These are phyloP conservation scores for Megalops cyprinoides DNA, from an alignment of 2,797 vertebrate species.

Conservation along the genomic window DNA sequence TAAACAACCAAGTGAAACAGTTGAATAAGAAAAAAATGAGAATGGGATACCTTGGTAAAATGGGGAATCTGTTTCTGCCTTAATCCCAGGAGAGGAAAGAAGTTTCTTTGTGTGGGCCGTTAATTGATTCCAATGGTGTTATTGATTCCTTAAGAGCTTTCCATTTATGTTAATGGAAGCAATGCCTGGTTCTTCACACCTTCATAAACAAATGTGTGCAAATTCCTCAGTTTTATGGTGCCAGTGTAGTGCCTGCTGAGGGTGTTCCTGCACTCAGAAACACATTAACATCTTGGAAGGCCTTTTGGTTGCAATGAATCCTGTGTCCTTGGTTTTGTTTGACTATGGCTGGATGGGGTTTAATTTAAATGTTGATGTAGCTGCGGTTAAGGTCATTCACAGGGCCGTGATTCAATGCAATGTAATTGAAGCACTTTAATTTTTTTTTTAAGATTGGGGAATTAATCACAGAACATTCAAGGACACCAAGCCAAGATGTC, in stretches of 20 bases:
- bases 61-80: slow-evolving; percentile 46
- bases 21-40: slow-evolving; percentile 24
- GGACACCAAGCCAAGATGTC: slow-evolving; percentile 80
- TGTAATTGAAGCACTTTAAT: slow-evolving; percentile 77
- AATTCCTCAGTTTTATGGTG: slow-evolving; percentile 56
- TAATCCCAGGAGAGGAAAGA: slow-evolving; percentile 59
- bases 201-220: slow-evolving; percentile 63
- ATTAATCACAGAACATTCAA: slow-evolving; percentile 77
- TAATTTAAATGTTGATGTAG: slow-evolving; percentile 77
- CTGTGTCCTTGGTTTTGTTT: slow-evolving; percentile 46
- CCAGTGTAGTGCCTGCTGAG: slow-evolving; percentile 16
- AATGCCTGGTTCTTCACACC: slow-evolving; percentile 63
- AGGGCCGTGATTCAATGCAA: slow-evolving; percentile 66
- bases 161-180: slow-evolving; percentile 69
- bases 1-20: slow-evolving; percentile 53
- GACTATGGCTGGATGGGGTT: slow-evolving; percentile 72
- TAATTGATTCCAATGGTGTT: slow-evolving; percentile 82
- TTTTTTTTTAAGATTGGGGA: slow-evolving; percentile 69
- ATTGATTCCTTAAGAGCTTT: slow-evolving; percentile 88
- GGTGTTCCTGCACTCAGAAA: slow-evolving; percentile 24
- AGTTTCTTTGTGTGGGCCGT: slow-evolving; percentile 61
- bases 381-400: slow-evolving; percentile 72
- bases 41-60: slow-evolving; percentile 19
- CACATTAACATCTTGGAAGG: slow-evolving; percentile 33
- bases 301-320: slow-evolving; percentile 28